Evolutionary conservation across 2,113 vertebrate genomes (phyloP).

Genomic region (Xyliphius kryptos): DNA sequence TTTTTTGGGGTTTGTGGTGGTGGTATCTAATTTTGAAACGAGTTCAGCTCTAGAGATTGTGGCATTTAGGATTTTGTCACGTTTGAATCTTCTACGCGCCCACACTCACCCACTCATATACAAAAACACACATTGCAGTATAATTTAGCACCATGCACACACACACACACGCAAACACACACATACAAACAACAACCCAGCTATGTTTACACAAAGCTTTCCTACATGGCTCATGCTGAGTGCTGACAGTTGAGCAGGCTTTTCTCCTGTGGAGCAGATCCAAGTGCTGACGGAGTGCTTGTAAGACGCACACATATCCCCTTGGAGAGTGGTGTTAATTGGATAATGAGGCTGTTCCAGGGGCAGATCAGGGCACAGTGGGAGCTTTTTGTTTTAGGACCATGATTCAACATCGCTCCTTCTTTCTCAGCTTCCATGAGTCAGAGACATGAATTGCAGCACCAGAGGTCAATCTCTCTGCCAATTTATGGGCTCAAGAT

Average conservation of each 20-base stretch:
- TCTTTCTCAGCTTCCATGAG: background rate
- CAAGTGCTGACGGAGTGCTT: constrained; percentile 31
- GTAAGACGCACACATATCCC: constrained; percentile 12
- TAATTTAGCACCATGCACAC: constrained; percentile 16
- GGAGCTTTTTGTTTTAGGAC: too few relatives aligned
- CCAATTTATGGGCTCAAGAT: constrained; percentile 57
- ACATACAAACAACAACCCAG: constrained; percentile 17
- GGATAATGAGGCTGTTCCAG: constrained; percentile 43
- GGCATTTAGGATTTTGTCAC: constrained; percentile 36
- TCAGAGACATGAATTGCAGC: constrained; percentile 36
- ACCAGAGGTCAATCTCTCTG: constrained; percentile 51
- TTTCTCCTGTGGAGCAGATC: constrained; percentile 18
- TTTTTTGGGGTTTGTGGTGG: too few relatives aligned
- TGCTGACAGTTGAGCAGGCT: constrained; percentile 28
- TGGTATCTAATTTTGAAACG: constrained; percentile 23
- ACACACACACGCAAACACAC: constrained; percentile 2
- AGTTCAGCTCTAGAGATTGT: constrained; percentile 26
- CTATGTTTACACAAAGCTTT: constrained; percentile 32
- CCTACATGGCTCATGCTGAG: constrained; percentile 24
- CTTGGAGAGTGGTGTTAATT: constrained; percentile 24
- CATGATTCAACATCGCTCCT: constrained; percentile 9
- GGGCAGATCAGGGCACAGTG: constrained; percentile 11
- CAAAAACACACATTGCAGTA: constrained; percentile 20
- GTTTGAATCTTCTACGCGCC: constrained; percentile 26
- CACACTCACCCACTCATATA: constrained; percentile 21